A percentile compares a stretch with the other conserved stretches of the same genome.
Evolutionary conservation across 2,797 vertebrate genomes (phyloP).

Genomic region (Tapera naevia): DNA sequence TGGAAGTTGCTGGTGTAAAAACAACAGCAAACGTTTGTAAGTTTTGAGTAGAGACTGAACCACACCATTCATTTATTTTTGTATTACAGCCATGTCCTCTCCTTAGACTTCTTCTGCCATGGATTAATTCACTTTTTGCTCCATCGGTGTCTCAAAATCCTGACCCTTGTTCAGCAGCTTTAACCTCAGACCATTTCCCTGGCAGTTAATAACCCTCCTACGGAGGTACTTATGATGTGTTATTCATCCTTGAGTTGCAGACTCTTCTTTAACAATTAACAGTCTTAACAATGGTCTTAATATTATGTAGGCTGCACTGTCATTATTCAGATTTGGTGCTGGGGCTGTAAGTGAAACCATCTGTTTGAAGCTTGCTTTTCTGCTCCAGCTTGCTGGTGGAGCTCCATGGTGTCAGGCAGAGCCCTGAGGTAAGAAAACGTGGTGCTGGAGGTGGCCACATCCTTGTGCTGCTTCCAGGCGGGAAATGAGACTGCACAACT

Average conservation of each 20-base stretch:
- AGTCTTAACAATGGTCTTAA: neutral
- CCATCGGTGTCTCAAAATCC: neutral
- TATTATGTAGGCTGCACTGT: neutral
- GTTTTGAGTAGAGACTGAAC: neutral
- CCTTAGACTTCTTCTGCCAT: neutral
- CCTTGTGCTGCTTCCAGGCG: neutral
- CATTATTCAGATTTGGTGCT: neutral
- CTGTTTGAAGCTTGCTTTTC: neutral
- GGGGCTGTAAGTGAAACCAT: neutral
- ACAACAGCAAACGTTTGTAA: neutral
- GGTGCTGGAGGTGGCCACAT: neutral
- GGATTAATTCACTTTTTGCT: neutral
- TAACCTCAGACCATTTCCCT: neutral
- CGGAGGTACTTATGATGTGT: rapidly evolving
- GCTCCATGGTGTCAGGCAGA: neutral
- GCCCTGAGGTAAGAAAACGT: neutral
- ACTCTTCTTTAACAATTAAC: neutral
- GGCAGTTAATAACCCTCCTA: neutral
- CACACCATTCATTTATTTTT: neutral
- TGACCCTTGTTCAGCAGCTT: neutral
- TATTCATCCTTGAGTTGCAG: neutral
- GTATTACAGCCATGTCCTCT: neutral
- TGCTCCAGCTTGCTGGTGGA: neutral
- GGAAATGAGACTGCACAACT: neutral
- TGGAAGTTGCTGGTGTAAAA: neutral